phyloP scores from a whole-genome alignment of 2,113 vertebrate genomes.

The Actenoides lindsayi region DNA sequence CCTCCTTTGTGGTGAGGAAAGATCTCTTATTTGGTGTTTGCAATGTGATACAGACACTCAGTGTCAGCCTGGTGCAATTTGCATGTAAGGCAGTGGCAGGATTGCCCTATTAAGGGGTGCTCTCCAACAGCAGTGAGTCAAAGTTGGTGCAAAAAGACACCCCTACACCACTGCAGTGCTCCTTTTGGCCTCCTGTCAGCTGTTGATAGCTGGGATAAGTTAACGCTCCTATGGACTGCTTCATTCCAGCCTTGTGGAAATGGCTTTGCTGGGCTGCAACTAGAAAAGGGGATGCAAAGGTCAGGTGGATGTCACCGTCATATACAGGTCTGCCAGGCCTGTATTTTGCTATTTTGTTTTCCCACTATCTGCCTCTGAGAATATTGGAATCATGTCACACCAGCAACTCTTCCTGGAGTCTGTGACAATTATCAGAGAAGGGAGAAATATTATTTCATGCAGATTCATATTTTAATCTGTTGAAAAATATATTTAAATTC shows the following conservation, averaged over 20 bases:
- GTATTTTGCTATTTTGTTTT: background rate
- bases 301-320: background rate
- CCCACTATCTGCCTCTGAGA: background rate
- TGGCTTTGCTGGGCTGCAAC: background rate
- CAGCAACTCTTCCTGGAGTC: background rate
- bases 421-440: background rate
- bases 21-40: background rate
- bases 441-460: background rate
- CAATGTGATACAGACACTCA: background rate
- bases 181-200: background rate
- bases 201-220: background rate
- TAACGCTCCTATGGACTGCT: background rate
- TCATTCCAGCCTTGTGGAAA: background rate
- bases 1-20: background rate
- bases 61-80: background rate
- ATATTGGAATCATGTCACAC: background rate
- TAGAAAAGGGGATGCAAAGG: background rate
- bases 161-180: background rate
- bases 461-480: background rate
- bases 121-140: background rate
- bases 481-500: background rate
- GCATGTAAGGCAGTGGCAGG: background rate
- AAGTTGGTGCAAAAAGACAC: rapidly evolving
- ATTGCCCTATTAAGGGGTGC: background rate
- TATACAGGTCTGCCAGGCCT: background rate